Evolutionary conservation across 2,888 invertebrate species (phyloP), one percentile per base, ranked within the genome.

Genomic region (Selenia dentaria): DNA sequence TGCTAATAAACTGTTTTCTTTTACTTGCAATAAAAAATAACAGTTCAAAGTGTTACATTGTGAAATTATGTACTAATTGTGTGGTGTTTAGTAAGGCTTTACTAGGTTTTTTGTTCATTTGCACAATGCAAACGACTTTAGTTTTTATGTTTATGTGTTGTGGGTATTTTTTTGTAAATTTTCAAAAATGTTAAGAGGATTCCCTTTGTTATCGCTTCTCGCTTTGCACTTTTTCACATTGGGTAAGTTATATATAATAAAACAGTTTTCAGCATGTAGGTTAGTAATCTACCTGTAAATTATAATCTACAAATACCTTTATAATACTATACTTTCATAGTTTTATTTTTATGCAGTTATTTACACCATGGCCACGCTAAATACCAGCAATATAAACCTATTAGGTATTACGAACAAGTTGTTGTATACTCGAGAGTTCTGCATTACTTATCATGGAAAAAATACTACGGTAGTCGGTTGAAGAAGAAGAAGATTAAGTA

Each of bases 121-220:
- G 62, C 79, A 86, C 80, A 69, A 87, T 88, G 88, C 80, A 77
- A 82, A 81, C 74, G 68, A 70, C 79, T 80, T 64, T 78, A 64
- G 66, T 70, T 79, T 75, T 71, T 77, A 72, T 74, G 62, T 71
- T 61, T 63, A 72, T 68, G 62, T 72, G 67, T 56, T 73, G 75
- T 80, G 79, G 75, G 71, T 71, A 67, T 62, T 71, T 68, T 71
- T 76, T 76, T 48, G 68, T 70, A 74, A 65, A 72, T 64, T 67
- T 79, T 63, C 67, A 71, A 89, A 79, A 78, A 89, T 89, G 89
- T 82, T 88, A 70, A 84, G 75, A 70, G 84, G 79, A 75, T 77
- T 75, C 54, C 54, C 84, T 67, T 74, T 80, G 73, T 64, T 74
- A 67, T 79, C 70, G 64, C 62, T 80, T 58, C 62, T 83, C 59